Evolutionary conservation across 2,113 vertebrate species (phyloP), one percentile per base, ranked within the genome.

Genomic region (Scopus umbretta): DNA sequence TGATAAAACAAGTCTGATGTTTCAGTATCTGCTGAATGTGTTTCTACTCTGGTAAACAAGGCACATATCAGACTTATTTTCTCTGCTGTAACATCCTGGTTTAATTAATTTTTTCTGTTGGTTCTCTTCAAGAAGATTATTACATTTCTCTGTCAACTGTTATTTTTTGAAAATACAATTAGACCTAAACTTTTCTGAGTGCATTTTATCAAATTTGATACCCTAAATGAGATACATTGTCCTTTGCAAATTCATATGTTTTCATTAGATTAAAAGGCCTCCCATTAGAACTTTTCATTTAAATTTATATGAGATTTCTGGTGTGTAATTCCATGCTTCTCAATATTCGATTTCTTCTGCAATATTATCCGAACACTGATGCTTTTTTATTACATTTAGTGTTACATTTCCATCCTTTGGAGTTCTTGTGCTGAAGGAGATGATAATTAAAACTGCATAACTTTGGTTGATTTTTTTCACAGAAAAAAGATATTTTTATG

Each of bases 291-390:
- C 65, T 91, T 93, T 94, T 91, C 83, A 96, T 97, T 95, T 94
- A 94, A 96, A 95, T 95, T 94, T 92, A 89, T 94, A 92, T 94
- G 93, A 94, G 92, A 53, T 94, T 96, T 91, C 70, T 91, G 80
- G 88, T 95, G 68, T 92, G 92, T 92, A 96, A 95, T 96, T 95
- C 96, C 52, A 89, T 92, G 83, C 88, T 86, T 94, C 34, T 1
- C 43, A 95, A 93, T 96, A 95, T 94, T 94, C 0, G 9, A 84
- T 96, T 95, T 96, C 92, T 91, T 65, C 78, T 94, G 73, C 88
- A 95, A 89, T 79, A 87, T 81, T 91, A 96, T 91, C 76, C 1
- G 3, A 96, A 93, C 52, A 58, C 25, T 61, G 47, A 84, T 88
- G 27, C 43, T 84, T 92, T 86, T 91, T 92, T 88, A 95, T 96